Conservation (phyloP, 2,113 vertebrate genomes). For the Sylvietta virens region DNA sequence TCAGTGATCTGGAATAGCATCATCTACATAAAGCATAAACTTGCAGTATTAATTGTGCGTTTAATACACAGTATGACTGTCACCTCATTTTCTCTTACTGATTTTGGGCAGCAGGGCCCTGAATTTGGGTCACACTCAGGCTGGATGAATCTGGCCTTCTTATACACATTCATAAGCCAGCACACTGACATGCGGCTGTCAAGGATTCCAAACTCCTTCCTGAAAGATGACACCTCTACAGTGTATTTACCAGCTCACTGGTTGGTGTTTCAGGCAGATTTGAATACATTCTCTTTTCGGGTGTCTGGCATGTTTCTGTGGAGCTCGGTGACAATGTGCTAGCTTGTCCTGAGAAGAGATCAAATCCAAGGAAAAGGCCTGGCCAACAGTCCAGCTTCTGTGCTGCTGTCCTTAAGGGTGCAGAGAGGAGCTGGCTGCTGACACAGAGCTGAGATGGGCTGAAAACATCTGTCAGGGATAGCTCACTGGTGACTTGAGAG, state of each 20-base stretch:
- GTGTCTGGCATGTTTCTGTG: not conserved
- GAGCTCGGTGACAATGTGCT: not conserved
- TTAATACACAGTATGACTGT: not conserved
- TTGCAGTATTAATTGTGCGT: not conserved
- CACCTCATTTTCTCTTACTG: not conserved
- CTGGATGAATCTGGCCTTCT: not conserved
- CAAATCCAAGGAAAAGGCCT: not conserved
- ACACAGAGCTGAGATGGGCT: not conserved
- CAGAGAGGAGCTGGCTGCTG: not conserved
- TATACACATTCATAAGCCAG: not conserved
- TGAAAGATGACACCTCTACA: not conserved
- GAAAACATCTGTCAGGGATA: not conserved
- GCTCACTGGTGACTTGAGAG: not conserved
- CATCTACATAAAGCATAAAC: not conserved
- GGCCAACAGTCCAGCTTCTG: not conserved
- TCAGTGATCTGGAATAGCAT: not conserved
- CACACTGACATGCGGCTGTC: not conserved
- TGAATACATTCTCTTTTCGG: not conserved
- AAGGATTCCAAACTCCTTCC: not conserved
- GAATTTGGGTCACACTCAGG: not conserved
- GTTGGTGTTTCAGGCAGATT: not conserved
- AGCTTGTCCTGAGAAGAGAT: not conserved
- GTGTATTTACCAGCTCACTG: not conserved
- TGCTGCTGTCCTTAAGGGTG: not conserved
- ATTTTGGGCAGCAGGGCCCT: not conserved